A percentile compares a stretch with the other conserved stretches of the same genome.
These are phyloP conservation scores for Diabrotica undecimpunctata DNA, from an alignment of 1,140 invertebrate genomes.

Conservation along the genomic window DNA sequence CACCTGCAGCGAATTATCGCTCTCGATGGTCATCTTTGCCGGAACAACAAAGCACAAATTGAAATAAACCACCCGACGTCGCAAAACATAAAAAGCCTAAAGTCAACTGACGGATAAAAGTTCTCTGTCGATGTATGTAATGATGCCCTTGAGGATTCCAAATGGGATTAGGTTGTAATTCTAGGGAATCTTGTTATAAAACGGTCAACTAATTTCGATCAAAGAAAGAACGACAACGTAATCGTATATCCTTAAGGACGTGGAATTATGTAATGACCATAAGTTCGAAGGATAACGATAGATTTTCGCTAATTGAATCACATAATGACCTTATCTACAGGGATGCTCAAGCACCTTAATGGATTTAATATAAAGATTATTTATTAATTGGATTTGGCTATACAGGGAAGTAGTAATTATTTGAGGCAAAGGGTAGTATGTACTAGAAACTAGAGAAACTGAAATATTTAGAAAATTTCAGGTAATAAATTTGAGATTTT, in stretches of 20 bases:
- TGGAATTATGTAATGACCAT: background rate
- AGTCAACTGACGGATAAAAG: background rate
- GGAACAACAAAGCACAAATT: too few species aligned
- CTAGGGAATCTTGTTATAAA: conserved; percentile 9
- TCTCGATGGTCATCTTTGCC: background rate
- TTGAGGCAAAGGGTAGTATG: too few species aligned
- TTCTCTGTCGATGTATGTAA: background rate
- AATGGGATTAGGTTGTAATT: conserved; percentile 8
- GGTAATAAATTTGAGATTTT: too few species aligned
- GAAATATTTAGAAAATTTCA: too few species aligned
- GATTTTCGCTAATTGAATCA: too few species aligned
- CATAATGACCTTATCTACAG: too few species aligned
- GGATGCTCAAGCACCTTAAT: too few species aligned
- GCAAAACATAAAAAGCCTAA: background rate
- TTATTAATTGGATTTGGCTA: too few species aligned
- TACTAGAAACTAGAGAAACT: too few species aligned
- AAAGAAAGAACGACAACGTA: background rate
- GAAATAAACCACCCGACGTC: background rate
- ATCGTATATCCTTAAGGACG: background rate
- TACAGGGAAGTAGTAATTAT: too few species aligned
- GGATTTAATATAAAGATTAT: too few species aligned
- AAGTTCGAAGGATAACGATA: too few species aligned
- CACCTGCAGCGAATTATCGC: background rate
- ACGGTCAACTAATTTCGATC: conserved; percentile 2
- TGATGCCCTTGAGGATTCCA: background rate